Base-by-base conservation (phyloP, 2,888 invertebrate genomes). In the Atethmia centrago region DNA sequence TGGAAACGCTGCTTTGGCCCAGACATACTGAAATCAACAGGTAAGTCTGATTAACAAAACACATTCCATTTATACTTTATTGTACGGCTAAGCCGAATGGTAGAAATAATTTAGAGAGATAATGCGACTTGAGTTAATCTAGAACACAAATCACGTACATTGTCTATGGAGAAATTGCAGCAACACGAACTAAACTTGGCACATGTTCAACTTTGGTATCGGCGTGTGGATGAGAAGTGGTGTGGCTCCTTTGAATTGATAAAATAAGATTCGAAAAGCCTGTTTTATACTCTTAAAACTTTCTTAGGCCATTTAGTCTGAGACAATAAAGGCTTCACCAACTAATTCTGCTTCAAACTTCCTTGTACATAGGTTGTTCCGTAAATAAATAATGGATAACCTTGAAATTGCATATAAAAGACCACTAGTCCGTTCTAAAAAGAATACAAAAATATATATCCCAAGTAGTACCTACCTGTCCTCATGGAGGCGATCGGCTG, bases 21-120 rank as follows among this genome's bases (percentile, higher is more conserved):
- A 83, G 92, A 93, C 85, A 90, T 88, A 88, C 90, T 92, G 83
- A 91, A 94, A 90, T 90, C 93, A 92, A 95, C 95, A 96, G 96
- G 96, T 96, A 74, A 86, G 89, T 85, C 5, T 45, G 28, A 69
- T 49, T 62, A 70, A 70, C 61, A 47, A 49, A 66, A 81, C 64
- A 65, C 58, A 83, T 80, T 83, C 61, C 51, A 53, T 78, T 76
- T 66, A 62, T 14, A 71, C 51, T 80, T 84, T 71, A 84, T 75
- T 63, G 12, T 71, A 51, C 10, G 19, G 40, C 64, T 81, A 62
- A 84, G 40, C 31, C 16, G 71, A 66, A 71, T 69, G 51, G 36
- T 40, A 45, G 45, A 84, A 84, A 81, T 84, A 84, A 82, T 80
- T 81, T 80, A 71, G 28, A 66, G 59, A 80, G 76, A 82, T 82